Evolutionary conservation across 2,113 vertebrate genomes (phyloP), one percentile per base, ranked within the genome.

Genomic region (Carettochelys insculpta): DNA sequence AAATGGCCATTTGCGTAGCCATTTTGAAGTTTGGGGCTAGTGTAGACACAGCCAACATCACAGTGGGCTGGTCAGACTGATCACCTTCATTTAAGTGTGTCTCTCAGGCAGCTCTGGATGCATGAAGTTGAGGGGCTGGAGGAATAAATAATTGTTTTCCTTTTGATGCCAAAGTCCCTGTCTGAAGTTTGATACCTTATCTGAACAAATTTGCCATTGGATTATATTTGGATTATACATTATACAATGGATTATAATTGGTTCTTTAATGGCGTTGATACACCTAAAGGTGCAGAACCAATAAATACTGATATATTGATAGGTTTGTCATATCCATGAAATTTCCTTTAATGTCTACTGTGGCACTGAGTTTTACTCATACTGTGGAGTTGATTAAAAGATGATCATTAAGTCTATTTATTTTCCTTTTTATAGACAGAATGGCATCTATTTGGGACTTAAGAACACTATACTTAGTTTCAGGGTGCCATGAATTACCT

Each of bases 291-390:
- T 91, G 82, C 56, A 54, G 43, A 80, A 78, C 41, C 68, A 71
- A 41, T 89, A 43, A 90, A 3, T 73, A 89, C 48, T 77, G 41
- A 45, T 71, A 81, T 91, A 84, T 86, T 80, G 89, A 56, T 50
- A 34, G 82, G 78, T 91, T 78, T 83, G 91, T 94, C 94, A 91
- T 84, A 90, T 86, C 88, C 29, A 53, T 80, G 91, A 80, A 90
- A 17, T 25, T 82, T 89, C 90, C 34, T 43, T 65, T 92, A 93
- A 94, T 43, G 79, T 93, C 94, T 92, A 88, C 77, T 85, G 29
- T 48, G 87, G 31, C 47, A 86, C 87, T 91, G 84, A 93, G 91
- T 94, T 91, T 86, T 68, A 20, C 68, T 94, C 90, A 94, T 51
- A 90, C 79, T 16, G 80, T 89, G 91, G 93, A 54, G 77, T 81